Conservation (phyloP, 2,888 invertebrate species). For the Hydropsyche betteni region DNA sequence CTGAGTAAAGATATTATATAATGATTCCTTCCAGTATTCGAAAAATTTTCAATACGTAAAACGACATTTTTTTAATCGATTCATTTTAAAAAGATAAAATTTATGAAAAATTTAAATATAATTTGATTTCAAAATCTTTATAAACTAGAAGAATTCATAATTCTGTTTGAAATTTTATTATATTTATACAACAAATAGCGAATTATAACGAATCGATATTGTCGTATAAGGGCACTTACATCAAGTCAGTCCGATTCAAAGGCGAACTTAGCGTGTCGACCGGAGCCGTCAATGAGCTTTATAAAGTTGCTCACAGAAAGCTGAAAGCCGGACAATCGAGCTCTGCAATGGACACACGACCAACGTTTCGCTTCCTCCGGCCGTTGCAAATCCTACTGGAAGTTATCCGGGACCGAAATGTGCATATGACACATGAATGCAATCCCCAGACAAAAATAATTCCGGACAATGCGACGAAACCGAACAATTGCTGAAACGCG, state of each 20-base stretch:
- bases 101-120: no score
- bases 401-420: conserved; percentile 2
- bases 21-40: no score
- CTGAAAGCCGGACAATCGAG: conserved; percentile 16
- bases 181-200: no score
- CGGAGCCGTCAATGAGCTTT: conserved; percentile 14
- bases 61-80: no score
- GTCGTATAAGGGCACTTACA: not conserved
- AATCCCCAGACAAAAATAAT: conserved; percentile 16
- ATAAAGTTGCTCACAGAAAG: not conserved
- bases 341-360: conserved; percentile 6
- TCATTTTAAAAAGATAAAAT: no score
- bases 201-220: not conserved
- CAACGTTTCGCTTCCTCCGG: no score
- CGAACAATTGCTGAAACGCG: no score
- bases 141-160: no score
- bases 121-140: no score
- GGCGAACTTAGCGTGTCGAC: not conserved
- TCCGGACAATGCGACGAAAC: not conserved
- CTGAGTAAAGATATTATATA: no score
- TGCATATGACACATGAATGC: conserved; percentile 29
- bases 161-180: no score
- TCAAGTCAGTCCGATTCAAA: not conserved
- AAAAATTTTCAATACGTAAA: no score
- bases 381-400: conserved; percentile 1